Evolutionary conservation across 2,797 vertebrate genomes (phyloP).

Genomic region (Kryptolebias ocellatus): DNA sequence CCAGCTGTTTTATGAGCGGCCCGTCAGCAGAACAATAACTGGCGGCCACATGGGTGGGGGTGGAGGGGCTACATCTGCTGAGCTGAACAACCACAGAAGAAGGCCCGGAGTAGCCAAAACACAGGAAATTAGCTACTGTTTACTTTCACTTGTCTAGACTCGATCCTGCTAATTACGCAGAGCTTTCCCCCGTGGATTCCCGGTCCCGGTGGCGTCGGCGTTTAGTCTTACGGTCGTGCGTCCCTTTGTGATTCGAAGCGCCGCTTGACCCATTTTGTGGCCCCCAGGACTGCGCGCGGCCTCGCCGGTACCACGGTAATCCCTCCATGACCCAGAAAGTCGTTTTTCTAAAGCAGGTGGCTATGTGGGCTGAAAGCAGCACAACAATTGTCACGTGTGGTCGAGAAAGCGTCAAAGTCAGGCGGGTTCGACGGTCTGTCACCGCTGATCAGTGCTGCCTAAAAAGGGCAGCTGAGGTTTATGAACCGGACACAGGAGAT

Average conservation of each 20-base stretch:
- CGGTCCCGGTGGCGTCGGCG: constrained; percentile 10
- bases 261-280: constrained; percentile 63
- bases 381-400: constrained; percentile 55
- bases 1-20: constrained; percentile 46
- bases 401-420: constrained; percentile 46
- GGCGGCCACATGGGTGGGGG: neutral
- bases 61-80: neutral
- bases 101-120: constrained; percentile 49
- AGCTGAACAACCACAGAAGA: constrained; percentile 30
- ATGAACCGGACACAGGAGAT: too few species aligned
- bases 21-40: constrained; percentile 53
- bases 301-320: constrained; percentile 60
- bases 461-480: too few species aligned
- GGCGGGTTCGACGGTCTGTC: constrained; percentile 3
- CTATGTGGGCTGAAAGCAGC: constrained; percentile 58
- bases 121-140: constrained; percentile 68
- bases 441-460: too few species aligned
- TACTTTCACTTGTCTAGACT: constrained; percentile 60
- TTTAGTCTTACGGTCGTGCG: constrained; percentile 39
- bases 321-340: constrained; percentile 72
- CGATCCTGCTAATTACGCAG: constrained; percentile 55
- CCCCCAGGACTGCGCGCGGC: constrained; percentile 40
- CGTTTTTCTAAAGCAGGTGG: constrained; percentile 70
- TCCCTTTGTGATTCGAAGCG: constrained; percentile 9
- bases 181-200: constrained; percentile 34